These are phyloP conservation scores for Drosophila pruinosa DNA, from an alignment of 1,140 invertebrate genomes.

Conservation along the genomic window DNA sequence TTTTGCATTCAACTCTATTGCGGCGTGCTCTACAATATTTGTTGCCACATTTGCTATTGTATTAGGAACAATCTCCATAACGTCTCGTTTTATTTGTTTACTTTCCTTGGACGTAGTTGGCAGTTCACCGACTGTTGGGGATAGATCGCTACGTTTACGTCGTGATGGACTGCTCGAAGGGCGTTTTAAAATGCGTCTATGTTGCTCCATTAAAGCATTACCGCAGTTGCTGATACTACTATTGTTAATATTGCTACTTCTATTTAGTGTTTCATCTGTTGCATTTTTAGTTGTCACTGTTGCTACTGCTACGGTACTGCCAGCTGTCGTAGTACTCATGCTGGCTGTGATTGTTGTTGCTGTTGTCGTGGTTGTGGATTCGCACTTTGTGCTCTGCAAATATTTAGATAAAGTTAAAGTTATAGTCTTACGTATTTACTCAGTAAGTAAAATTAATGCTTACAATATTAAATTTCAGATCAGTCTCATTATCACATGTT, in stretches of 20 bases:
- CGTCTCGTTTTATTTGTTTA: slow-evolving; percentile 51
- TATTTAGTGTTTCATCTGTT: slow-evolving; percentile 17
- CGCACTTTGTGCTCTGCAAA: slow-evolving; percentile 73
- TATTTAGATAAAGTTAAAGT: not conserved
- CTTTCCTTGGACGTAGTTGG: slow-evolving; percentile 66
- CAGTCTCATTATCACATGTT: slow-evolving; percentile 82
- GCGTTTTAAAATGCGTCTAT: slow-evolving; percentile 60
- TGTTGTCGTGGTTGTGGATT: slow-evolving; percentile 39
- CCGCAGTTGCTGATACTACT: slow-evolving; percentile 11
- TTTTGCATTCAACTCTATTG: slow-evolving; percentile 9
- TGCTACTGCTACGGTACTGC: slow-evolving; percentile 15
- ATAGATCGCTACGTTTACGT: slow-evolving; percentile 39
- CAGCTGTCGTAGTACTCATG: slow-evolving; percentile 17
- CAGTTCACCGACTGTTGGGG: slow-evolving; percentile 43
- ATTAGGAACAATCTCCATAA: slow-evolving; percentile 61
- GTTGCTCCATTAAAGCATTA: slow-evolving; percentile 55
- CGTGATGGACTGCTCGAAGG: slow-evolving; percentile 66
- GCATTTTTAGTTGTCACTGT: not conserved
- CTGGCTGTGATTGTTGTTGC: not conserved
- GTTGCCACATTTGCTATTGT: slow-evolving; percentile 27
- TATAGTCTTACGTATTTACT: not conserved
- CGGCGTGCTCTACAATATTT: slow-evolving; percentile 58
- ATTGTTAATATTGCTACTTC: slow-evolving; percentile 11
- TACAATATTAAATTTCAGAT: slow-evolving; percentile 76
- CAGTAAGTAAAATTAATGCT: not conserved